phyloP scores from a whole-genome alignment of 2,113 vertebrate genomes.

The Eublepharis macularius region DNA sequence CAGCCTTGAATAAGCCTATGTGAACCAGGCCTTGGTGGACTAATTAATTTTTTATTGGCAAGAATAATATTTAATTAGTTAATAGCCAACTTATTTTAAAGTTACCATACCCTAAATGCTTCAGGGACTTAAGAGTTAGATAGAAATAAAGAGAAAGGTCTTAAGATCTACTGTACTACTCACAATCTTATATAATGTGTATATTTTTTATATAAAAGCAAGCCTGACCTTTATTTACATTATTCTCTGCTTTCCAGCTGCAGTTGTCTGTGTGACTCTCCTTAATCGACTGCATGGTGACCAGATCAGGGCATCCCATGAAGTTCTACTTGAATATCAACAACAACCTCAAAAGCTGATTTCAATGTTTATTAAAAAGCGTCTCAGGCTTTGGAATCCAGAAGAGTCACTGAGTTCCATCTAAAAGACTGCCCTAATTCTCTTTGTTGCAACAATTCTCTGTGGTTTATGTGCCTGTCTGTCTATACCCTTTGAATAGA shows the following conservation, averaged over 20 bases:
- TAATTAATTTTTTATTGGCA: not conserved
- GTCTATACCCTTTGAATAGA: not conserved
- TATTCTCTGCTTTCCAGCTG: constrained; percentile 71
- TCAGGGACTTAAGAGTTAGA: not conserved
- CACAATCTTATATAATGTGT: not conserved
- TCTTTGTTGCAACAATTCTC: not conserved
- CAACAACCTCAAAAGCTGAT: constrained; percentile 82
- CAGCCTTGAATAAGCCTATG: not conserved
- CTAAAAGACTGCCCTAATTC: not conserved
- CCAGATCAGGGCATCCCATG: constrained; percentile 82
- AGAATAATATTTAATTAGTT: not conserved
- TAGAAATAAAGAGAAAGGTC: not conserved
- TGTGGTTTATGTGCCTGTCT: not conserved
- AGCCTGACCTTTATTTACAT: not conserved
- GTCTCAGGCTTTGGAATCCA: constrained; percentile 63
- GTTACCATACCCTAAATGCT: not conserved
- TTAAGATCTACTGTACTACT: not conserved
- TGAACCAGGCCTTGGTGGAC: not conserved
- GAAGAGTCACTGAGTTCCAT: not conserved
- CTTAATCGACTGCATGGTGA: constrained; percentile 85
- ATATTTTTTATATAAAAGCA: not conserved
- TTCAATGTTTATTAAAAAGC: constrained; percentile 83
- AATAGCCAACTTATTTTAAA: not conserved
- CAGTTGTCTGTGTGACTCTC: constrained; percentile 84
- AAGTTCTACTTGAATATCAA: constrained; percentile 83